These are phyloP conservation scores for Drosophila fulvimacula DNA, from an alignment of 2,888 invertebrate genomes.

Conservation along the genomic window DNA sequence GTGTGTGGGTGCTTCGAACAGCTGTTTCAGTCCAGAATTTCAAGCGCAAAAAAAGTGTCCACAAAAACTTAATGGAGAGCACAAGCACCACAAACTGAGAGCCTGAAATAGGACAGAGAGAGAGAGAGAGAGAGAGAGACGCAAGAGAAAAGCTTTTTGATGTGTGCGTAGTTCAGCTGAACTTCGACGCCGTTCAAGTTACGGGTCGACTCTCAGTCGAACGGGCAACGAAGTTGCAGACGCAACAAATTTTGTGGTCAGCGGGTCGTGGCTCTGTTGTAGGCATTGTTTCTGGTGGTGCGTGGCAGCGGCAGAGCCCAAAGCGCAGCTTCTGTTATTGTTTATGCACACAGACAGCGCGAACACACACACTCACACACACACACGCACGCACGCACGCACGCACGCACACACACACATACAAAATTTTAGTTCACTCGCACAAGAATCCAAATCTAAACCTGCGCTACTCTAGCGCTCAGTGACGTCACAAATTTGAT, in stretches of 20 bases:
- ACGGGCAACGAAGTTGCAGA: slow-evolving; percentile 57
- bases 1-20: slow-evolving; percentile 31
- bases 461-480: not conserved
- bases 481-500: slow-evolving; percentile 57
- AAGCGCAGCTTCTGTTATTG: slow-evolving; percentile 56
- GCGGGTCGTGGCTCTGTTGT: slow-evolving; percentile 55
- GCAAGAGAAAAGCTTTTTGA: slow-evolving; percentile 34
- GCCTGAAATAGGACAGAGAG: not conserved
- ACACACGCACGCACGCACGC: not conserved
- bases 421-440: not conserved
- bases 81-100: not conserved
- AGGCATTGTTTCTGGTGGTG: slow-evolving; percentile 40
- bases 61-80: slow-evolving; percentile 27
- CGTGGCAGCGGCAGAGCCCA: slow-evolving; percentile 42
- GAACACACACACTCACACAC: slow-evolving; percentile 5
- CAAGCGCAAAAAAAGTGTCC: slow-evolving; percentile 25
- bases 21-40: slow-evolving; percentile 38
- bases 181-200: slow-evolving; percentile 6
- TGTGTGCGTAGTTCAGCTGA: slow-evolving; percentile 10
- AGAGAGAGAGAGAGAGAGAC: slow-evolving; percentile 11
- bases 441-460: not conserved
- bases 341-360: slow-evolving; percentile 41
- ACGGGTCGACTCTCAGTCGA: slow-evolving; percentile 44
- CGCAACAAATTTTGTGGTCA: slow-evolving; percentile 56
- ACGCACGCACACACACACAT: not conserved